Base-by-base conservation (phyloP, 2,113 vertebrate genomes). In the Rhea americana region DNA sequence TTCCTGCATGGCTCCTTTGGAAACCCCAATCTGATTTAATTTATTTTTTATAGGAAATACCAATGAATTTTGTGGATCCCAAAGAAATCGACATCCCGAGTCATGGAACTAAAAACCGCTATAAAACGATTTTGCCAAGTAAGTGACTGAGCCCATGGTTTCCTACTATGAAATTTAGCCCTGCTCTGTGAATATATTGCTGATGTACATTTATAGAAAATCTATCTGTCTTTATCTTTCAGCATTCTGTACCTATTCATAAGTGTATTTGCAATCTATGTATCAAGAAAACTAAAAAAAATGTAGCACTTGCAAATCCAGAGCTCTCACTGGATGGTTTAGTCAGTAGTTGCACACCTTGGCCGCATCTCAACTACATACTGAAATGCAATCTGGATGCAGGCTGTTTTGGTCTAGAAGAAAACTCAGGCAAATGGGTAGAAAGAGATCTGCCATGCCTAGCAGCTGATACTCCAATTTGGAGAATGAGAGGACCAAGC, bases 91-190 rank as follows among this genome's bases (percentile, higher is more conserved):
- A 99, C 83, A 98, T 99, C 94, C 98, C 98, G 0, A 99, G 98
- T 96, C 98, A 99, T 37, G 98, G 99, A 93, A 98, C 98, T 88
- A 99, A 99, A 97, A 99, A 99, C 96, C 98, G 99, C 97, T 99
- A 99, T 97, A 99, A 98, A 97, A 99, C 98, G 91, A 99, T 99
- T 94, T 97, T 99, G 96, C 99, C 99, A 97, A 99, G 99, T 99
- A 98, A 99, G 99, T 98, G 91, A 71, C 51, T 94, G 91, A 90
- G 85, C 62, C 68, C 21, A 4, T 82, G 41, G 24, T 81, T 92
- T 95, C 53, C 39, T 94, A 41, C 50, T 51, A 8, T 87, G 66
- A 62, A 48, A 72, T 86, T 88, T 78, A 68, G 43, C 68, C 71
- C 78, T 77, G 63, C 65, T 74, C 83, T 88, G 41, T 75, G 66